A percentile compares a stretch with the other conserved stretches of the same genome.
Conservation (phyloP, 2,113 vertebrate genomes). For the Eulemur rufifrons region DNA sequence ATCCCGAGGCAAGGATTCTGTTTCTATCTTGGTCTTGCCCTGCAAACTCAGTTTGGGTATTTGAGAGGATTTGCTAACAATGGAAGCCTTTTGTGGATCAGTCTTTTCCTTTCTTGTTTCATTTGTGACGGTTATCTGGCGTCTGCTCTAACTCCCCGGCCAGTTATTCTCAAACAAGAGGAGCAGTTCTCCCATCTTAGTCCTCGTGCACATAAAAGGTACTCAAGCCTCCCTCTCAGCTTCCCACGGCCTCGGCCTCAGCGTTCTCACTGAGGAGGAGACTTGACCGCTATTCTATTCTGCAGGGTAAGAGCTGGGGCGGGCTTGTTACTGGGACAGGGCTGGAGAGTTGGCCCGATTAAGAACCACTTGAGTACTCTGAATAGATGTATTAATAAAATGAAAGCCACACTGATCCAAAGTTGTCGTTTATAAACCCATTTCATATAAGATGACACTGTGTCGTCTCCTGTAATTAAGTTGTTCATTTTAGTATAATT, state of each 20-base stretch:
- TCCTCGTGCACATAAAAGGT: no score
- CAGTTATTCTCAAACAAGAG: neutral
- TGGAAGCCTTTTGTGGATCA: neutral
- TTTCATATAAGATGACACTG: neutral
- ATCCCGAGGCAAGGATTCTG: neutral
- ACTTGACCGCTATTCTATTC: neutral
- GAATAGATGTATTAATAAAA: neutral
- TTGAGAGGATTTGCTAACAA: neutral
- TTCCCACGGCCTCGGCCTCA: neutral
- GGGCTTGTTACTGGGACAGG: neutral
- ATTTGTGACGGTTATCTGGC: neutral
- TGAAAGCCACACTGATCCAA: neutral
- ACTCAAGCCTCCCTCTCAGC: neutral
- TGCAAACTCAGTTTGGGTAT: neutral
- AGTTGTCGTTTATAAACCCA: neutral
- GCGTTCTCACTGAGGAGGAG: neutral
- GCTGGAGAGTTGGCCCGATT: neutral
- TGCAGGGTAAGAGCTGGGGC: neutral
- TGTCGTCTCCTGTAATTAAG: neutral
- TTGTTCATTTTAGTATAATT: neutral
- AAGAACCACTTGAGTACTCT: neutral
- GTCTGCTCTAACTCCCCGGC: neutral
- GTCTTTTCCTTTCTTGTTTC: neutral
- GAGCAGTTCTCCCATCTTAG: neutral
- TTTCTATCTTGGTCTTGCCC: neutral